Conservation (phyloP, 2,113 vertebrate species). For the Psittacara wagleri region DNA sequence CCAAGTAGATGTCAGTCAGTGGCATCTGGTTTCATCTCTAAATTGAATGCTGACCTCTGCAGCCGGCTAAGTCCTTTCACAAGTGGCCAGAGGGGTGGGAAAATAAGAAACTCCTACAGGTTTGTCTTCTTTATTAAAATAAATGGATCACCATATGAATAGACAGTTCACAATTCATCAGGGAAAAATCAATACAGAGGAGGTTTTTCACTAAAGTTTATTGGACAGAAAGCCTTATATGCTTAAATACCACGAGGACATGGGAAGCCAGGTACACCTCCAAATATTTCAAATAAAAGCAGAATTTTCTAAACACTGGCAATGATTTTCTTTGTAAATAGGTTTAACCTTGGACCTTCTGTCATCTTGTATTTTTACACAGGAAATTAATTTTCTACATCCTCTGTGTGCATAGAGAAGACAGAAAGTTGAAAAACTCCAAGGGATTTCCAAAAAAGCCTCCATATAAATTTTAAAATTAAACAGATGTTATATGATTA, state of each 20-base stretch:
- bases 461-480: slow-evolving; percentile 85
- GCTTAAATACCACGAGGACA: slow-evolving; percentile 57
- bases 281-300: slow-evolving; percentile 73
- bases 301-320: slow-evolving; percentile 73
- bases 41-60: background rate
- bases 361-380: slow-evolving; percentile 82
- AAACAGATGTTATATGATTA: slow-evolving; percentile 85
- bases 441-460: slow-evolving; percentile 77
- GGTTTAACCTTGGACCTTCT: slow-evolving; percentile 80
- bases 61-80: background rate
- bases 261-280: slow-evolving; percentile 69
- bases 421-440: slow-evolving; percentile 73
- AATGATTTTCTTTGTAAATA: slow-evolving; percentile 79
- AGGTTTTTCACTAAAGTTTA: slow-evolving; percentile 47
- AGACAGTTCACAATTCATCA: slow-evolving; percentile 61
- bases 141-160: slow-evolving; percentile 52
- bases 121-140: slow-evolving; percentile 66
- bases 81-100: slow-evolving; percentile 20
- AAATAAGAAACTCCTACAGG: slow-evolving; percentile 44
- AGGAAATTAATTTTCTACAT: slow-evolving; percentile 85
- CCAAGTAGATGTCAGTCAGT: background rate
- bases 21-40: slow-evolving; percentile 12
- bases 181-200: slow-evolving; percentile 52
- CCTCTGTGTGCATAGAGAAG: slow-evolving; percentile 68
- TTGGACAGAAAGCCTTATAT: slow-evolving; percentile 53